These are phyloP conservation scores for Nomada goodeniana DNA, from an alignment of 2,888 invertebrate species.

Conservation along the genomic window DNA sequence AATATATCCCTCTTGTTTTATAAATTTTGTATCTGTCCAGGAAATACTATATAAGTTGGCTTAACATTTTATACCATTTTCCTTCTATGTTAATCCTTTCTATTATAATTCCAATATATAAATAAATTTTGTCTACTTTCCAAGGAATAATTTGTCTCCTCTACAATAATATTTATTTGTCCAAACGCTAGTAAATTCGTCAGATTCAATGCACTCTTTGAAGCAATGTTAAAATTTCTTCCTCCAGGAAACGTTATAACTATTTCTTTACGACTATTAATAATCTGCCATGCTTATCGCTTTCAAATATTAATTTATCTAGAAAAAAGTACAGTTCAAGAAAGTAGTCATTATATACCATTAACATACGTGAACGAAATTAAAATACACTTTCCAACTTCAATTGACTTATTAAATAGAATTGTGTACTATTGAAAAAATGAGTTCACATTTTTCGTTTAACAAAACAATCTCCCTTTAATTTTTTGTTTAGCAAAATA, in stretches of 20 bases:
- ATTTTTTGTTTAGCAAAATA: constrained; percentile 12
- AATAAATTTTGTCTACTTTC: constrained; percentile 34
- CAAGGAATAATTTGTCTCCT: constrained; percentile 24
- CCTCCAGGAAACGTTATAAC: constrained; percentile 11
- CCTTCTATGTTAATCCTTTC: constrained; percentile 7
- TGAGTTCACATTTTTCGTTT: constrained; percentile 11
- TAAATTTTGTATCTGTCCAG: constrained; percentile 45
- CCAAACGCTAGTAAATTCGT: constrained; percentile 47
- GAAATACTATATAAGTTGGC: constrained; percentile 28
- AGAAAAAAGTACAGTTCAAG: constrained; percentile 20
- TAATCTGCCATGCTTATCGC: constrained; percentile 16
- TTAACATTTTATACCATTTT: constrained; percentile 9
- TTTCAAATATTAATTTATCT: constrained; percentile 29
- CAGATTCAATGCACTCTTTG: constrained; percentile 36
- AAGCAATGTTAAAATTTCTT: constrained; percentile 26
- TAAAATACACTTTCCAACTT: constrained; percentile 21
- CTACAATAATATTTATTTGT: constrained; percentile 37
- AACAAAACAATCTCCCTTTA: constrained; percentile 2
- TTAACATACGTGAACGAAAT: constrained; percentile 18
- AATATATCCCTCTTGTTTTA: constrained; percentile 56
- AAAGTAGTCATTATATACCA: constrained; percentile 14
- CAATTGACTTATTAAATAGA: constrained; percentile 25
- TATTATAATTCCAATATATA: constrained; percentile 44
- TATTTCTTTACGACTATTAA: constrained; percentile 17
- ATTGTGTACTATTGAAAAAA: constrained; percentile 1